Base-by-base conservation (phyloP, 2,797 vertebrate species). In the Dryobates pubescens region DNA sequence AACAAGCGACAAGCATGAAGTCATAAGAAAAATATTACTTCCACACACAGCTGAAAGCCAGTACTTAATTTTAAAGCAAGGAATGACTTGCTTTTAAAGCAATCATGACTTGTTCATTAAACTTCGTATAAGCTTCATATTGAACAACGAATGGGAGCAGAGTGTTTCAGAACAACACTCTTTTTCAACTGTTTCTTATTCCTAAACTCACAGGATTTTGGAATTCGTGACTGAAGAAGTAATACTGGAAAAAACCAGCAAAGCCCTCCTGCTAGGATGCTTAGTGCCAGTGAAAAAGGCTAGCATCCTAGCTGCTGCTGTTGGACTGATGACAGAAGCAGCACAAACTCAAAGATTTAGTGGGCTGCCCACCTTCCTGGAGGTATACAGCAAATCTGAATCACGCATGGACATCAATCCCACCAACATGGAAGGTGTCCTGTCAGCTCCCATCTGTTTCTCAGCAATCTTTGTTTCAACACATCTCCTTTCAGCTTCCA, bases 1-100 rank as follows among this genome's bases (percentile, higher is more conserved):
- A 89, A 73, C 34, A 86, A 88, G 80, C 15, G 89, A 70, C 12
- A 16, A 51, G 38, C 10, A 27, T 78, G 57, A 95, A 84, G 54
- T 54, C 24, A 58, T 71, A 78, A 78, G 34, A 78, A 93, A 95
- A 93, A 56, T 30, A 89, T 62, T 69, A 57, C 49, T 80, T 91
- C 73, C 54, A 63, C 10, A 30, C n/a, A 59, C 26, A 75, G 53
- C 19, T 88, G 59, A 79, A 86, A 88, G 64, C 32, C 68, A 91
- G 59, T 57, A 82, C 51, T 89, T 80, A 36, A 53, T 82, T 90
- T 87, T 77, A 80, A 92, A 86, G 22, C 29, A 65, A 73, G 45
- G 18, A 92, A 67, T 13, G 6, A 51, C 23, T 69, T 69, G 24
- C 32, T 69, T 69, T 51, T 27, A 34, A 49, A 68, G 65, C 24